phyloP scores from a whole-genome alignment of 2,888 invertebrate genomes.

The Meandrusa payeni region DNA sequence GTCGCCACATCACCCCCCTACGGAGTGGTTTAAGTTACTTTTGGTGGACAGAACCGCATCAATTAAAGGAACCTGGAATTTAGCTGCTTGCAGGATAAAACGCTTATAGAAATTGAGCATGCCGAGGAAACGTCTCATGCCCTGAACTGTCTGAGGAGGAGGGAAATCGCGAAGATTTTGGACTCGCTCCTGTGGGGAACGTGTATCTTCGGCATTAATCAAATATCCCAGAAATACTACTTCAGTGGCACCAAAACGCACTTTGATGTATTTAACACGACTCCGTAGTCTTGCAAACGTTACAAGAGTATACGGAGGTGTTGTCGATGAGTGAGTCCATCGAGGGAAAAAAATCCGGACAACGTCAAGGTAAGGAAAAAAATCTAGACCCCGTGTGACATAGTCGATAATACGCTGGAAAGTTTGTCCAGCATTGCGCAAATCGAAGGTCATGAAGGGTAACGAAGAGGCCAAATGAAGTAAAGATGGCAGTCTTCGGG shows the following conservation, averaged over 20 bases:
- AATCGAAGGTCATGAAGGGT: too few relatives aligned
- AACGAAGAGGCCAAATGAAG: too few relatives aligned
- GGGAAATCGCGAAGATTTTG: conserved; percentile 15
- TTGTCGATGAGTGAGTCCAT: conserved; percentile 20
- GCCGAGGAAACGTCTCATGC: conserved; percentile 21
- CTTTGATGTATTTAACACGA: not conserved
- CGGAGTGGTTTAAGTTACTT: too few relatives aligned
- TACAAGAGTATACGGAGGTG: conserved; percentile 31
- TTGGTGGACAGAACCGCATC: conserved; percentile 35
- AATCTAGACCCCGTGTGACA: conserved; percentile 17
- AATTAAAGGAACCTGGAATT: conserved; percentile 17
- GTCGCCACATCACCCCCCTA: too few relatives aligned
- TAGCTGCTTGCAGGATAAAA: conserved; percentile 18
- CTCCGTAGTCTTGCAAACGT: conserved; percentile 33
- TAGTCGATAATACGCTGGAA: not conserved
- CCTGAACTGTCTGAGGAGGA: conserved; percentile 14
- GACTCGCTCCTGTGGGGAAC: conserved; percentile 16
- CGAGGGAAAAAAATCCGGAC: conserved; percentile 35
- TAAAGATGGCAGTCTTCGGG: conserved; percentile 34
- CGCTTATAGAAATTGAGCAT: not conserved
- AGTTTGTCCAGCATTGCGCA: too few relatives aligned
- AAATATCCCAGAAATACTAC: conserved; percentile 33
- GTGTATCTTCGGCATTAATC: conserved; percentile 27
- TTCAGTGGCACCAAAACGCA: conserved; percentile 27
- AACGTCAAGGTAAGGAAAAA: conserved; percentile 41